Base-by-base conservation (phyloP, 2,113 vertebrate genomes). In the Stercorarius parasiticus region DNA sequence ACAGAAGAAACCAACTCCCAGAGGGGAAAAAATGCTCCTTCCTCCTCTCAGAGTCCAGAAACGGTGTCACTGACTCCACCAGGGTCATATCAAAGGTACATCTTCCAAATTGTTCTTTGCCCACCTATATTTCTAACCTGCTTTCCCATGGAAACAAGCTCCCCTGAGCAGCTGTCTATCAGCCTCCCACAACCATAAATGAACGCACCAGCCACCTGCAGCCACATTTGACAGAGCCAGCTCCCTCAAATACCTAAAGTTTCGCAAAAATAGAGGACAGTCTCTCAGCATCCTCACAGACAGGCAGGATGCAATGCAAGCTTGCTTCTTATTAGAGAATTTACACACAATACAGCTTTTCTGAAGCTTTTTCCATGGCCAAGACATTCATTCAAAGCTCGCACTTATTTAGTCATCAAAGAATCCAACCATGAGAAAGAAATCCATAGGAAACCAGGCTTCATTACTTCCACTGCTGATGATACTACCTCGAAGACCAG, bases 361-460 rank as follows among this genome's bases (percentile, higher is more conserved):
- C 71, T 62, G 42, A 62, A 67, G 71, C 43, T 49, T 64, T 62
- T 78, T 6, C 89, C 3, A 6, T 3, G 55, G 83, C 65, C 3
- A 5, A 59, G 77, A 38, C 67, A 26, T 64, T 92, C 86, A 82
- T 36, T 76, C 82, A 66, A 18, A 96, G 93, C 69, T 88, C 5
- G 2, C 30, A n/a, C 85, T 90, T 90, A 84, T 85, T 95, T 88
- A 91, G 92, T 85, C 95, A 94, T 88, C 95, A 80, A 82, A 94
- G 82, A 96, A 95, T 2, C 74, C 92, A 96, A 80, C 6, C 95
- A 88, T 50, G 90, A 93, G 95, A 79, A 90, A 93, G 90, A 90
- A 96, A 96, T 85, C 86, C 92, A 82, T 50, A 45, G 90, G 84
- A 95, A 93, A 61, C 13, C 82, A 96, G 71, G 90, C 84, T 95